Base-by-base conservation (phyloP, 1,140 invertebrate genomes). In the Octopus sinensis region DNA sequence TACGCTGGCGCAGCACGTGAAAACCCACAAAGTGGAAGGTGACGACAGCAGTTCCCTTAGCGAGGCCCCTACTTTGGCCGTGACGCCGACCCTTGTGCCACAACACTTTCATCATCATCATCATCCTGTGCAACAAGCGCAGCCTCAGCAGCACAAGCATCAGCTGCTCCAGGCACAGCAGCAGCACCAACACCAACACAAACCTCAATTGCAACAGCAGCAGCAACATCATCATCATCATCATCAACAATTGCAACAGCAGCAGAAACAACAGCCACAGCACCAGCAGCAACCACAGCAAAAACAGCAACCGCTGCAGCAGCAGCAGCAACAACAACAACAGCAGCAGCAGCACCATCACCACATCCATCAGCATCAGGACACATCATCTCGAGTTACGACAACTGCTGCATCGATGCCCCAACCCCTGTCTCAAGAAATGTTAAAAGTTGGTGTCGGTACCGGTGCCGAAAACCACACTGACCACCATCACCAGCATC, bases 21-120 rank as follows among this genome's bases (percentile, higher is more conserved):
- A 53, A 6, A 77, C 30, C 52, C 76, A 77, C 52, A 53, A 43
- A 13, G 84, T 78, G 4, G 84, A 84, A 6, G 68, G 5, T 10
- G 13, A 73, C 3, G 13, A 73, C 13, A 73, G 68, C 13, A 73
- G 68, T 73, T 73, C 68, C 6, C 5, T 73, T 1, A 73, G 13
- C 30, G 68, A 73, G 13, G 68, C 13, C 17, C 68, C 7, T n/a
- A 73, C 68, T 73, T 13, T 6, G 5, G 30, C 6, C 13, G 0
- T 6, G 13, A 73, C 68, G 6, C 30, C 30, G 3, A 43, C 30
- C 30, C 30, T 43, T 43, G 30, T 43, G 30, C 30, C 30, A 43
- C 30, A 43, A 43, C 30, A 43, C 30, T 43, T 43, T 43, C 30
- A 43, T 43, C 30, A 43, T 43, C 68, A 73, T 13, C 17, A n/a